A percentile compares a stretch with the other conserved stretches of the same genome.
Conservation (phyloP, 2,113 vertebrate species). For the Cromileptes altivelis region DNA sequence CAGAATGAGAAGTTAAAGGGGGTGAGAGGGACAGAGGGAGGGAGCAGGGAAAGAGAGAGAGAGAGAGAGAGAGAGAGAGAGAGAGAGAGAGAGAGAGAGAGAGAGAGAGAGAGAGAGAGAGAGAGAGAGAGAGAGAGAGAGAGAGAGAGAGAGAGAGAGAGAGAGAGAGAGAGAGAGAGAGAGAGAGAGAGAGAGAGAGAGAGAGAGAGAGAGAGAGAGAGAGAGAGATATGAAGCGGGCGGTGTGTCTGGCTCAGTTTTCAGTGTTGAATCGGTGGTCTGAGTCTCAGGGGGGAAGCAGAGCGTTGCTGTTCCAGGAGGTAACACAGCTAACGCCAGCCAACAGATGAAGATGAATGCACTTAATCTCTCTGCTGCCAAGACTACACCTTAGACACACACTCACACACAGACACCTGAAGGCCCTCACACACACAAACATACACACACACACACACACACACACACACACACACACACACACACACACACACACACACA, state of each 20-base stretch:
- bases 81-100: constrained; percentile 12
- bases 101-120: constrained; percentile 33
- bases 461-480: constrained; percentile 5
- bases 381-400: constrained; percentile 54
- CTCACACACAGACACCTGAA: constrained; percentile 12
- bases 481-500: constrained; percentile 8
- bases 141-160: constrained; percentile 4
- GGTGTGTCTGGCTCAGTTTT: constrained; percentile 48
- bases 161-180: constrained; percentile 15
- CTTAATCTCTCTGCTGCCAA: constrained; percentile 71
- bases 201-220: constrained; percentile 19
- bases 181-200: constrained; percentile 12
- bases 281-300: constrained; percentile 60
- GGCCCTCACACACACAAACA: not conserved
- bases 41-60: constrained; percentile 1
- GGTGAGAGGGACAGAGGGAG: constrained; percentile 12
- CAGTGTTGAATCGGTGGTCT: constrained; percentile 47
- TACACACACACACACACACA: constrained; percentile 18
- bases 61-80: constrained; percentile 12
- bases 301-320: constrained; percentile 71
- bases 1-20: constrained; percentile 29
- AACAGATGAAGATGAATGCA: constrained; percentile 82
- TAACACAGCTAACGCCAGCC: constrained; percentile 51
- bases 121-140: constrained; percentile 8
- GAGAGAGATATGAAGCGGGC: constrained; percentile 28